Conservation (phyloP, 2,797 vertebrate species). For the Sternotherus odoratus region DNA sequence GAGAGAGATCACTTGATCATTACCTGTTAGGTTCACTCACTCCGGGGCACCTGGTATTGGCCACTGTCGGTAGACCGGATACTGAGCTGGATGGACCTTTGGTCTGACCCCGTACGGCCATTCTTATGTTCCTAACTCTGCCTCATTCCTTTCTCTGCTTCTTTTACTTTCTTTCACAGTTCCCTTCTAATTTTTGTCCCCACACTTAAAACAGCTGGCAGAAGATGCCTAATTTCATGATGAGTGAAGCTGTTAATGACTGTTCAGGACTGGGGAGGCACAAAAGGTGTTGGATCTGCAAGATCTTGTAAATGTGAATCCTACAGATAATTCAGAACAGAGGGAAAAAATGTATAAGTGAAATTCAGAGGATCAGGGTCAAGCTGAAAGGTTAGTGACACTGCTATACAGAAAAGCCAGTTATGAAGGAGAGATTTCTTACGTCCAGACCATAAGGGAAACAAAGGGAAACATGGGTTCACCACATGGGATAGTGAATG, state of each 20-base stretch:
- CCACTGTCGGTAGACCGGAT: too few species aligned
- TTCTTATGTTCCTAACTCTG: neutral
- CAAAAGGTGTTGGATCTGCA: fast-evolving
- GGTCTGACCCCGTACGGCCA: too few species aligned
- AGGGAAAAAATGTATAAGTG: neutral
- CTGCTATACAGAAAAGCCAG: neutral
- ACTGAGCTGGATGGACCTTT: too few species aligned
- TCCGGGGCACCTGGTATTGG: too few species aligned
- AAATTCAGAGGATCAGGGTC: neutral
- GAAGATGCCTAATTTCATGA: neutral
- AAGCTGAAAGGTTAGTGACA: neutral
- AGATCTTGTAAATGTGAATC: fast-evolving
- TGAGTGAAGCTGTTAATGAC: neutral
- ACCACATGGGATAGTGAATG: neutral
- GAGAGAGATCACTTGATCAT: too few species aligned
- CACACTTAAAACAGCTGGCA: neutral
- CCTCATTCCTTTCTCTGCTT: neutral
- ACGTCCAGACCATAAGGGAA: neutral
- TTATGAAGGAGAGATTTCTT: neutral
- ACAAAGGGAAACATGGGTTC: neutral
- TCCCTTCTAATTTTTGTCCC: neutral
- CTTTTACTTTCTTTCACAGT: neutral
- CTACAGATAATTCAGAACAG: neutral
- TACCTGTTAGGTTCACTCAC: too few species aligned
- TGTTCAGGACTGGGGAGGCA: neutral